A percentile compares a stretch with the other conserved stretches of the same genome.
phyloP scores from a whole-genome alignment of 2,113 vertebrate genomes.

The Emberiza fucata region DNA sequence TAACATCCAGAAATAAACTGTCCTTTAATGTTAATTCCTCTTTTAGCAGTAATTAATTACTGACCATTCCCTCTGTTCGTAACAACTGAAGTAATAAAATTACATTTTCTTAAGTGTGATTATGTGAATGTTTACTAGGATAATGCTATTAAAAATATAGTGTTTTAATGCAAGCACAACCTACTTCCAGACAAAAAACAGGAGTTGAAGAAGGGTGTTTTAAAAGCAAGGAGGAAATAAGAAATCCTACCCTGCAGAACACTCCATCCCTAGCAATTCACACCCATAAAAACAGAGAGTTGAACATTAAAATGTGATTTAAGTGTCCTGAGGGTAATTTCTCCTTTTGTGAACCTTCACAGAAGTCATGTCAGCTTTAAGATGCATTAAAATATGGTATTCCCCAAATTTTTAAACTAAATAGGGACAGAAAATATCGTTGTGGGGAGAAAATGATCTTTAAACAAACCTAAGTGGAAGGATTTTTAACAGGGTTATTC shows the following conservation, averaged over 20 bases:
- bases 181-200: not conserved
- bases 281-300: not conserved
- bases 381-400: not conserved
- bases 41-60: not conserved
- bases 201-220: not conserved
- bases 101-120: not conserved
- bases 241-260: not conserved
- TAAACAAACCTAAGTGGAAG: not conserved
- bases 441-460: not conserved
- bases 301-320: not conserved
- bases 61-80: not conserved
- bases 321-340: not conserved
- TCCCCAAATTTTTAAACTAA: not conserved
- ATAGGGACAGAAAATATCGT: not conserved
- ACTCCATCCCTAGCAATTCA: not conserved
- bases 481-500: not conserved
- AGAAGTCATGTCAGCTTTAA: not conserved
- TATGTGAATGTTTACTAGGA: not conserved
- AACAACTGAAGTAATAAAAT: not conserved
- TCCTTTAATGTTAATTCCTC: not conserved
- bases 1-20: not conserved
- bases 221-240: not conserved
- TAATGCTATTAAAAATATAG: not conserved
- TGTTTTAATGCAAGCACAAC: not conserved
- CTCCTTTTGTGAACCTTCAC: not conserved